These are phyloP conservation scores for human DNA, from an alignment of 2,113 vertebrate genomes.

Conservation along the genomic window DNA sequence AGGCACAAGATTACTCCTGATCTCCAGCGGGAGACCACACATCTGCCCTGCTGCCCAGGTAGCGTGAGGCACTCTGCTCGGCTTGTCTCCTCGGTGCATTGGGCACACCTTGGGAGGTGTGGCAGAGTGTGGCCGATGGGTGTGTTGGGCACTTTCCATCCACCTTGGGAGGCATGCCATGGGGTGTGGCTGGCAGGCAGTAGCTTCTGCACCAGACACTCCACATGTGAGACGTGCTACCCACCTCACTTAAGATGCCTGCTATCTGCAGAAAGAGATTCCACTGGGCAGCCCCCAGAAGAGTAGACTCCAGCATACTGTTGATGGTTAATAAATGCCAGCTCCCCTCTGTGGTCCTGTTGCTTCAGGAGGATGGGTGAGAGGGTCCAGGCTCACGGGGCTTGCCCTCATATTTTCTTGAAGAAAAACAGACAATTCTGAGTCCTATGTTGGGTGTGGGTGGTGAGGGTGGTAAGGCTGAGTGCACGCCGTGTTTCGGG, in stretches of 20 bases:
- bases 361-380: neutral
- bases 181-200: accelerated
- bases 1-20: accelerated
- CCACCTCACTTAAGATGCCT: neutral
- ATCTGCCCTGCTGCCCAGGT: neutral
- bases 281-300: neutral
- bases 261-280: neutral
- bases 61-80: accelerated
- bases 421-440: neutral
- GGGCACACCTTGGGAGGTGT: too few species aligned
- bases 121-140: too few species aligned
- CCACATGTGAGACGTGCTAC: neutral
- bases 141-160: neutral
- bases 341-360: neutral
- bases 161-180: accelerated
- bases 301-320: neutral
- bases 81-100: neutral
- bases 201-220: neutral
- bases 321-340: neutral
- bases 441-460: neutral
- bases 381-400: too few species aligned
- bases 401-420: too few species aligned
- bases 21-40: neutral
- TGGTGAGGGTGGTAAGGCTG: too few species aligned
- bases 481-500: accelerated